Conservation (phyloP, 2,888 invertebrate species). For the Aphodius granarius region DNA sequence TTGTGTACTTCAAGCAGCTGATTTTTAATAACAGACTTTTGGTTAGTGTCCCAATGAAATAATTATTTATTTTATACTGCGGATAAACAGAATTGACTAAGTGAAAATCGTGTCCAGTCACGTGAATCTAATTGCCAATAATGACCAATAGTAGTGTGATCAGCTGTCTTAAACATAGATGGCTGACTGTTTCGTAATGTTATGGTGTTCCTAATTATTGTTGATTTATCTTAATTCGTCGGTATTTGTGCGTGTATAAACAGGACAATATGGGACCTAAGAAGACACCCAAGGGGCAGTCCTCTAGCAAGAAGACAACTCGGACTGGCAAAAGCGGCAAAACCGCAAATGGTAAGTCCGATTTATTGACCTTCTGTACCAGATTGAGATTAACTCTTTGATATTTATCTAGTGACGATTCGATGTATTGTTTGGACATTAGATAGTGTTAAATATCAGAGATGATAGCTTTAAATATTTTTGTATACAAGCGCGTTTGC, state of each 20-base stretch:
- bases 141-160: constrained; percentile 23
- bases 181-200: constrained; percentile 24
- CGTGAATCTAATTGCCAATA: constrained; percentile 18
- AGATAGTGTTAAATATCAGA: neutral
- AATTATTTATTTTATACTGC: neutral
- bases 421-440: neutral
- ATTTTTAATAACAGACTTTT: neutral
- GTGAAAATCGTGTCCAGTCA: constrained; percentile 7
- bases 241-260: constrained; percentile 5
- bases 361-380: neutral
- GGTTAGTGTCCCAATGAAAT: neutral
- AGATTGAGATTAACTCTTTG: neutral
- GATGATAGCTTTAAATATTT: neutral
- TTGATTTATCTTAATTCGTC: neutral
- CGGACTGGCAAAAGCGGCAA: constrained; percentile 28
- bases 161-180: constrained; percentile 27
- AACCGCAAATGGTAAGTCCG: constrained; percentile 24
- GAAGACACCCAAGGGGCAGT: constrained; percentile 25
- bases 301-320: constrained; percentile 25
- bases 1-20: neutral
- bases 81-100: neutral
- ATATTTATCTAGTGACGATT: neutral
- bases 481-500: neutral
- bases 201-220: constrained; percentile 21
- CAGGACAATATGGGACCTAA: constrained; percentile 32